Conservation (phyloP, 2,888 invertebrate species). For the Metopia argyrocephala region DNA sequence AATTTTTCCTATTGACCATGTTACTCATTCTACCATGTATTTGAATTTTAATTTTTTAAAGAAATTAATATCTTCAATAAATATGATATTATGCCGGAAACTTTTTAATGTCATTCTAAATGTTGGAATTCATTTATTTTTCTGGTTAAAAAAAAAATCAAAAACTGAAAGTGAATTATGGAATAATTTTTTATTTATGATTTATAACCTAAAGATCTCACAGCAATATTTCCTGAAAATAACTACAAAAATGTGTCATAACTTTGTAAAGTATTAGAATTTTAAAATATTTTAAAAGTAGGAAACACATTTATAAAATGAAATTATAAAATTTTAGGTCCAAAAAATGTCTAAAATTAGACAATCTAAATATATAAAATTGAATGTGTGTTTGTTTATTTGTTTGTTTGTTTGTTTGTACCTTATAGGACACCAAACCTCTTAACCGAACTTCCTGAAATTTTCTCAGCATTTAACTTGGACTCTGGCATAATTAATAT, state of each 20-base stretch:
- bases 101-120: neutral
- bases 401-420: too few species aligned
- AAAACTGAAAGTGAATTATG: conserved; percentile 42
- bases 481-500: too few species aligned
- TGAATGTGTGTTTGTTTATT: too few species aligned
- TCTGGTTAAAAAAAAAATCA: neutral
- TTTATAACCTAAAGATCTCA: conserved; percentile 48
- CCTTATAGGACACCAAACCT: too few species aligned
- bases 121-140: neutral
- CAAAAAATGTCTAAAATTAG: too few species aligned
- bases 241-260: neutral
- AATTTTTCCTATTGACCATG: neutral
- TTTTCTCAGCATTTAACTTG: too few species aligned
- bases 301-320: too few species aligned
- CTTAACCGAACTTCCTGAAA: too few species aligned
- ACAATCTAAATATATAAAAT: too few species aligned
- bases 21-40: neutral
- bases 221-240: neutral
- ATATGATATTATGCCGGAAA: neutral
- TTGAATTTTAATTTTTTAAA: neutral
- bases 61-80: conserved; percentile 30
- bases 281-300: too few species aligned
- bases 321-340: too few species aligned
- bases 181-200: conserved; percentile 42
- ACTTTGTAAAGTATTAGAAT: neutral